phyloP scores from a whole-genome alignment of 2,888 invertebrate genomes.

The Leucania comma region DNA sequence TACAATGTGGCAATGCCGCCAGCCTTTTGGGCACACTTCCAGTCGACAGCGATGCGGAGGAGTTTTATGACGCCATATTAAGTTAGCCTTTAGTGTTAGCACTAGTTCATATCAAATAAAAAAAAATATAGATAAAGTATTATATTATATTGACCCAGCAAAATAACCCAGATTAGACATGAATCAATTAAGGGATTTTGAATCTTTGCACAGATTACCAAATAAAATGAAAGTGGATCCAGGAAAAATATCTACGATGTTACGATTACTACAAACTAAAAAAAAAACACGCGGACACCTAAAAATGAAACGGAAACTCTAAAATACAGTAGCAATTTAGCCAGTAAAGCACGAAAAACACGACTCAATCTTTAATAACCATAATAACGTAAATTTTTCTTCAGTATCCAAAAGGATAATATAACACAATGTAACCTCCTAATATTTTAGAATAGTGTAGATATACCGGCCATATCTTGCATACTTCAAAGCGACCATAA shows the following conservation, averaged over 20 bases:
- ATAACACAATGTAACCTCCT: constrained; percentile 57
- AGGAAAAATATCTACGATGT: too few species aligned
- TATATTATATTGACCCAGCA: too few species aligned
- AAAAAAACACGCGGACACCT: not conserved
- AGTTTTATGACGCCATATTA: too few species aligned
- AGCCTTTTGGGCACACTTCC: too few species aligned
- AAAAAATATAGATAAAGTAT: too few species aligned
- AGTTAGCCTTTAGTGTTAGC: too few species aligned
- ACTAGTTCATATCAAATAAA: too few species aligned
- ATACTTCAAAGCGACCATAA: constrained; percentile 87
- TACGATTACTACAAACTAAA: not conserved
- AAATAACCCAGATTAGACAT: not conserved
- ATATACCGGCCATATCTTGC: constrained; percentile 78
- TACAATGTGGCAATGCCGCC: too few species aligned
- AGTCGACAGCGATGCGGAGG: too few species aligned
- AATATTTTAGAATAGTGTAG: constrained; percentile 71
- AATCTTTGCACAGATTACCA: not conserved
- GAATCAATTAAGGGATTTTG: not conserved
- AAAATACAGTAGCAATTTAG: not conserved
- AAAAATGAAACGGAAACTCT: not conserved
- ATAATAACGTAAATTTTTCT: constrained; percentile 12
- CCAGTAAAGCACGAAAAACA: not conserved
- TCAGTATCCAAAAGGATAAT: constrained; percentile 31
- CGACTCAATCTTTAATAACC: not conserved
- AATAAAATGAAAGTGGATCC: too few species aligned